Conservation (phyloP, 2,888 invertebrate genomes). For the Aphidius colemani region DNA sequence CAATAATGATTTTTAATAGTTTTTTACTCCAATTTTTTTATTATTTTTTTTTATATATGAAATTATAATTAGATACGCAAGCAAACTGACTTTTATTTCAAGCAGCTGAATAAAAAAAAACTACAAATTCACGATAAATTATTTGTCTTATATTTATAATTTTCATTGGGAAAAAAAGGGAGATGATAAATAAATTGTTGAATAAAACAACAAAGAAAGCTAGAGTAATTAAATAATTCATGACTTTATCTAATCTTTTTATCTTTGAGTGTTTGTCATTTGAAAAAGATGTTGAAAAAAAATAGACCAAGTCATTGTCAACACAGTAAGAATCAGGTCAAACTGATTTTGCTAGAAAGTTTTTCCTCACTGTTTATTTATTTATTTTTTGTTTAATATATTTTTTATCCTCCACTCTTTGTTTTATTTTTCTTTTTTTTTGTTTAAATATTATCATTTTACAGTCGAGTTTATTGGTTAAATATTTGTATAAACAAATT, state of each 20-base stretch:
- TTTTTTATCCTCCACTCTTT: neutral
- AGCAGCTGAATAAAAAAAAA: conserved; percentile 30
- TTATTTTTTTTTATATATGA: conserved; percentile 2
- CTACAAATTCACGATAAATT: too few species aligned
- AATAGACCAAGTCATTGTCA: too few species aligned
- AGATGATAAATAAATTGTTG: too few species aligned
- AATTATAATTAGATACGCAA: conserved; percentile 31
- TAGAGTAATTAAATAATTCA: too few species aligned
- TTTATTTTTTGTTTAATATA: neutral
- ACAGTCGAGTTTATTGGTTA: neutral
- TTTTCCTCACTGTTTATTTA: conserved; percentile 28
- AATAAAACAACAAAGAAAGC: too few species aligned
- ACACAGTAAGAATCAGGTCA: conserved; percentile 16
- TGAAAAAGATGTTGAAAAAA: too few species aligned
- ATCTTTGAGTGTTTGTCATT: too few species aligned
- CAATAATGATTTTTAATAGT: conserved; percentile 39
- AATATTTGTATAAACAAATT: neutral
- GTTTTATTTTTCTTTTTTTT: conserved; percentile 5
- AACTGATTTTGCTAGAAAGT: conserved; percentile 39
- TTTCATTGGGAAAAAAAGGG: neutral
- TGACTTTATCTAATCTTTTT: too few species aligned
- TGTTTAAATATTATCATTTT: neutral
- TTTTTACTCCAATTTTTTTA: conserved; percentile 44
- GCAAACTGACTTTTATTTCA: conserved; percentile 43
- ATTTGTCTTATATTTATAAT: conserved; percentile 1